Evolutionary conservation across 2,797 vertebrate species (phyloP).

Genomic region (Rhinoraja longicauda): DNA sequence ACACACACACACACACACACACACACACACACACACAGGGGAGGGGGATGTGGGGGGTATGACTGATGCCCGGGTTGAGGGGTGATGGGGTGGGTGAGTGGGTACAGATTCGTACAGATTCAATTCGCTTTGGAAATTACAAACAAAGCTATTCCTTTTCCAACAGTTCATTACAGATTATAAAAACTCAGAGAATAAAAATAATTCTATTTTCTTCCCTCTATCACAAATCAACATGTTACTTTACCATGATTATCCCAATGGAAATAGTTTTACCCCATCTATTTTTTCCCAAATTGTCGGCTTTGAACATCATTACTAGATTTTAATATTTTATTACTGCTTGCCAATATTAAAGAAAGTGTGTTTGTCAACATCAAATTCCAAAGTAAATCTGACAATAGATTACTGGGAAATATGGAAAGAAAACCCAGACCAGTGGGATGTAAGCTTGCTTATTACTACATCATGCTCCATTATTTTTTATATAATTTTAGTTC

Average conservation of each 20-base stretch:
- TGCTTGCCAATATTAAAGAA: background rate
- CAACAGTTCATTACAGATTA: background rate
- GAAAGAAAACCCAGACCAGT: background rate
- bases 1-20: too few relatives aligned
- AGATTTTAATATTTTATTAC: conserved; percentile 9
- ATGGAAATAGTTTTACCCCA: background rate
- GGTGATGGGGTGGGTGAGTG: too few relatives aligned
- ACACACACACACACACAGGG: too few relatives aligned
- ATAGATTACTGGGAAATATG: background rate
- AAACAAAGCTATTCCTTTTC: background rate
- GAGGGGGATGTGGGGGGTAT: too few relatives aligned
- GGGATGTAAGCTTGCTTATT: background rate
- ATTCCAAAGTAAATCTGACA: background rate
- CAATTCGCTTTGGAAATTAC: background rate
- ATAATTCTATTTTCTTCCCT: background rate
- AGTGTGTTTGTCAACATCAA: background rate
- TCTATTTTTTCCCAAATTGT: background rate
- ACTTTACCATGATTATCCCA: background rate
- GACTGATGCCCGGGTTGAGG: too few relatives aligned
- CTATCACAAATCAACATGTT: too few relatives aligned
- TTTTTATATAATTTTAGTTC: background rate
- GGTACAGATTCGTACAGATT: too few relatives aligned
- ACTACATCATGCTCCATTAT: background rate
- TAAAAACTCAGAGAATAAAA: background rate
- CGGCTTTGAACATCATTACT: background rate